phyloP scores from a whole-genome alignment of 2,797 vertebrate species.

The Falco columbarius region DNA sequence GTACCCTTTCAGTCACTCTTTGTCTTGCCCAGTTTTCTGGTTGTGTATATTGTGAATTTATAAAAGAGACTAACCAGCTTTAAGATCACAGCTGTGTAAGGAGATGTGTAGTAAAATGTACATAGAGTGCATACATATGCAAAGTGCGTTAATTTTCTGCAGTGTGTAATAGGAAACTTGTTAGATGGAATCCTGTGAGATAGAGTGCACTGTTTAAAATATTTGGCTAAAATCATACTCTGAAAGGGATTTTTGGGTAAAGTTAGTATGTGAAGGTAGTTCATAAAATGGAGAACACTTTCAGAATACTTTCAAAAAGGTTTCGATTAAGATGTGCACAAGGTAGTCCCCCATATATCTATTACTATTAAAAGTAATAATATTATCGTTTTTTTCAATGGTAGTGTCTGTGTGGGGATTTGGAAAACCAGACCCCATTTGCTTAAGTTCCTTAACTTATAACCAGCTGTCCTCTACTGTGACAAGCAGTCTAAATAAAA shows the following conservation, averaged over 20 bases:
- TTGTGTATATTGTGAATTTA: not conserved
- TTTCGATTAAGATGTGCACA: not conserved
- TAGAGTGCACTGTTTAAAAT: not conserved
- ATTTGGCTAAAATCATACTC: not conserved
- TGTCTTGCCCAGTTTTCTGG: not conserved
- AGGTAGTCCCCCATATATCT: not conserved
- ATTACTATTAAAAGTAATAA: not conserved
- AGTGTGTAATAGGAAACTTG: not conserved
- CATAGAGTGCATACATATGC: not conserved
- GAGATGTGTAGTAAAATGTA: not conserved
- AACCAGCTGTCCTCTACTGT: not conserved
- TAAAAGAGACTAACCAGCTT: fast-evolving
- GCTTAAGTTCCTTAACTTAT: not conserved
- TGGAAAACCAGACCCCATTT: not conserved
- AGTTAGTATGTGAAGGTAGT: not conserved
- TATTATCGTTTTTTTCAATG: not conserved
- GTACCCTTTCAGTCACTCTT: not conserved
- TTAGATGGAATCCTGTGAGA: not conserved
- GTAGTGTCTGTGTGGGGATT: not conserved
- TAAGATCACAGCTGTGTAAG: not conserved
- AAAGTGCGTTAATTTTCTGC: not conserved
- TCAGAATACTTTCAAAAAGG: not conserved
- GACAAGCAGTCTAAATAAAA: not conserved
- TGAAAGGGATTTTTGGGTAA: not conserved
- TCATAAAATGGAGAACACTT: not conserved